Base-by-base conservation (phyloP, 2,113 vertebrate genomes). In the Malaclemys terrapin region DNA sequence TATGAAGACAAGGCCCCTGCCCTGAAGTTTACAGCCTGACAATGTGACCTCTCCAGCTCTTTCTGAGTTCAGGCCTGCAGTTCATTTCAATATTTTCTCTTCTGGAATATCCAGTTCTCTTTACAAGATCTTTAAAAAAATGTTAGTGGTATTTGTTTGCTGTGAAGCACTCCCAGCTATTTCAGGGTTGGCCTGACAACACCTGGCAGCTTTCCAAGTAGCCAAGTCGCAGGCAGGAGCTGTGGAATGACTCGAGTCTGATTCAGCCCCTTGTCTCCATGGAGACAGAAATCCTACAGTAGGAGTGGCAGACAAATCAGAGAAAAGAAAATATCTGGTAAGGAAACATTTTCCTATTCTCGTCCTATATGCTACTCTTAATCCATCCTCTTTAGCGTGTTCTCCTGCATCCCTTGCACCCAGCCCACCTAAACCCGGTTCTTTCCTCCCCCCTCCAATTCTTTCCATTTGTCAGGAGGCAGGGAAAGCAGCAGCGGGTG, bases 1-100 rank as follows among this genome's bases (percentile, higher is more conserved):
- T 29, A 69, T 69, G 65, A 69, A 20, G 17, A n/a, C 62, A 59
- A 59, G 14, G 59, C 4, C 0, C 2, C 11, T 54, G 62, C 54
- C 42, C 42, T 83, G 75, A 49, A 25, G 85, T 38, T 13, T 29
- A 4, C 27, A 84, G 38, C 53, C 85, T 85, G 50, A 50, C 9
- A 1, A 84, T 88, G 1, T 19, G 82, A 80, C 53, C 19, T 81
- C 14, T 82, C 79, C 80, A 65, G 49, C 35, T 49, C 38, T 1
- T 1, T 3, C 9, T 6, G 24, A 47, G 50, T 0, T 0, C 25
- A 42, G 90, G 56, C n/a, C 0, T 59, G 12, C 12, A 53, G 2
- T 62, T 91, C 59, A 89, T 83, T 79, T 82, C n/a, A 12, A 72
- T 22, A 72, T 20, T 72, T 38, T 5, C 19, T 22, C 42, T 25